Evolutionary conservation across 2,113 vertebrate genomes (phyloP).

Genomic region (Dasyurus viverrinus): DNA sequence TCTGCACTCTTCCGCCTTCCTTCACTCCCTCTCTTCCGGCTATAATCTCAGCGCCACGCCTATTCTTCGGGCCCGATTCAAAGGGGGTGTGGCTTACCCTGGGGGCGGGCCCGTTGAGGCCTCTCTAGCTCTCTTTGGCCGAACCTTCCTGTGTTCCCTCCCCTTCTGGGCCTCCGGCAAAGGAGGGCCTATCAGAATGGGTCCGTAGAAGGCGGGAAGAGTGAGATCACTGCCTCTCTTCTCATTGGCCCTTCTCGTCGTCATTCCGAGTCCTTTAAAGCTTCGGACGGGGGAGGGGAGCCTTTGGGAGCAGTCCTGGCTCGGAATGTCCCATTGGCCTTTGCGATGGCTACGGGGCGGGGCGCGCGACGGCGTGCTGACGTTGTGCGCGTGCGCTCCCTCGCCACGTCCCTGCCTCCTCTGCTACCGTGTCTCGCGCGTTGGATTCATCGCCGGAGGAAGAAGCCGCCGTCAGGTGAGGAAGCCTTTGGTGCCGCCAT

Average conservation of each 20-base stretch:
- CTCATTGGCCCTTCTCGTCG: background rate
- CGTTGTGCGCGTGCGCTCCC: background rate
- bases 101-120: background rate
- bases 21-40: no score
- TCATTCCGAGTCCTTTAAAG: background rate
- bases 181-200: background rate
- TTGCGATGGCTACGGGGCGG: background rate
- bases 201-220: background rate
- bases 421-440: background rate
- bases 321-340: background rate
- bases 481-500: background rate
- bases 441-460: background rate
- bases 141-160: background rate
- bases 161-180: constrained; percentile 9
- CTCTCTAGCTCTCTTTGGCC: background rate
- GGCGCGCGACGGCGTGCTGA: background rate
- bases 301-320: no score
- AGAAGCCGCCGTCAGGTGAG: background rate
- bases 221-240: background rate
- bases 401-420: background rate
- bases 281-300: background rate
- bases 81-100: background rate
- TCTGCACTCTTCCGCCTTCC: no score
- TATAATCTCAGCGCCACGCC: background rate
- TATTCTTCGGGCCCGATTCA: background rate